Conservation (phyloP, 2,888 invertebrate genomes). For the Pristionchus mayeri region DNA sequence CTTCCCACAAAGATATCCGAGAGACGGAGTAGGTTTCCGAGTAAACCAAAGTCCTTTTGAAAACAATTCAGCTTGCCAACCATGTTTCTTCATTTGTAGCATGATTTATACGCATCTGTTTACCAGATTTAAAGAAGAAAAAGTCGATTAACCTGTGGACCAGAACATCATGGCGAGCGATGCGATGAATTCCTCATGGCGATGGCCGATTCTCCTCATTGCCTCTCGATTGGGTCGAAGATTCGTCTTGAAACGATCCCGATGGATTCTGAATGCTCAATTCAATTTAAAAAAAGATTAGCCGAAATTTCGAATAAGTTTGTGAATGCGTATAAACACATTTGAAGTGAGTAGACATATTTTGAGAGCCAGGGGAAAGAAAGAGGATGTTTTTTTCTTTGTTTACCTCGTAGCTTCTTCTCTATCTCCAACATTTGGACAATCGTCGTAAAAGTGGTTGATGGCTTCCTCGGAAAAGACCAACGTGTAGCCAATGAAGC, state of each 20-base stretch:
- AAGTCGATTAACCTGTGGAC: neutral
- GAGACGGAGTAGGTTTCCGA: no score
- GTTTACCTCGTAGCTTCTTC: neutral
- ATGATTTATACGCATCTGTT: neutral
- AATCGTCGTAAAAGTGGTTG: neutral
- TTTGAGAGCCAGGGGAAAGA: neutral
- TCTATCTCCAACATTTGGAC: neutral
- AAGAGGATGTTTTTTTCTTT: no score
- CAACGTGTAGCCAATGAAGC: neutral
- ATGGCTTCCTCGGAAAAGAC: neutral
- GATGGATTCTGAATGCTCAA: neutral
- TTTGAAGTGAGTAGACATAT: neutral
- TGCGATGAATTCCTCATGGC: conserved; percentile 3
- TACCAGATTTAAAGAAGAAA: neutral
- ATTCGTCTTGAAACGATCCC: neutral
- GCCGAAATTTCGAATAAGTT: neutral
- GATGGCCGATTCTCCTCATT: neutral
- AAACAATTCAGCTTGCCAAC: no score
- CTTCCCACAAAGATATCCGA: neutral
- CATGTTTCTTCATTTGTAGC: no score
- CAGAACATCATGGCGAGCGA: conserved; percentile 3
- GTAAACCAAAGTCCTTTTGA: no score
- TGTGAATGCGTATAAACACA: neutral
- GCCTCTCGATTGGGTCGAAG: neutral
- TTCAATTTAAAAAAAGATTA: neutral